A percentile compares a stretch with the other conserved stretches of the same genome.
These are phyloP conservation scores for Carassius carassius DNA, from an alignment of 2,113 vertebrate genomes.

Conservation along the genomic window DNA sequence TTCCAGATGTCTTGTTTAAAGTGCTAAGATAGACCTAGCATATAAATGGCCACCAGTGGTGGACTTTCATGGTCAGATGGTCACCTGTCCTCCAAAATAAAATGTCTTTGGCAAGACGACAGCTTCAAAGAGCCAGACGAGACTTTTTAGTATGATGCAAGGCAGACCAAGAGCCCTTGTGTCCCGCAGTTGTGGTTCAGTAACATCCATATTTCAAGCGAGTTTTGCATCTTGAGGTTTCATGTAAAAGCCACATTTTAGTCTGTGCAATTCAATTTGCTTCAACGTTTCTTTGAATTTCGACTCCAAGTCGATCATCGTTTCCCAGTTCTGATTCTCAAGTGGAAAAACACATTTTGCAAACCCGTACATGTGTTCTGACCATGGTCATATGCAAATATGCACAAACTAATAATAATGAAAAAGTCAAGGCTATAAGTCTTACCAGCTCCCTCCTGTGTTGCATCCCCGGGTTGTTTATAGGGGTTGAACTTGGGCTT, in stretches of 20 bases:
- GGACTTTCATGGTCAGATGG: slow-evolving; percentile 15
- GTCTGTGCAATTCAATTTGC: background rate
- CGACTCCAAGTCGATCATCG: background rate
- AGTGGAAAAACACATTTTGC: slow-evolving; percentile 8
- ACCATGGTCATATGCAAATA: background rate
- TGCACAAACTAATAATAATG: slow-evolving; percentile 1
- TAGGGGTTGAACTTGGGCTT: slow-evolving; percentile 97
- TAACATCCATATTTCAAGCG: slow-evolving; percentile 1
- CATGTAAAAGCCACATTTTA: background rate
- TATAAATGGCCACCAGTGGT: background rate
- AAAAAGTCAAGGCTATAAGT: slow-evolving; percentile 26
- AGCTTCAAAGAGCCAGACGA: slow-evolving; percentile 24
- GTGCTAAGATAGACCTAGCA: background rate
- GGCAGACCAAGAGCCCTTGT: background rate
- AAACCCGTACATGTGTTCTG: background rate
- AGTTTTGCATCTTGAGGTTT: slow-evolving; percentile 7
- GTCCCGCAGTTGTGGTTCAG: background rate
- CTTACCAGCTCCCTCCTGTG: slow-evolving; percentile 71
- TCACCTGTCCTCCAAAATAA: slow-evolving; percentile 19
- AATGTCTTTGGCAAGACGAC: slow-evolving; percentile 14
- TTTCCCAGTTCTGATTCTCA: slow-evolving; percentile 4
- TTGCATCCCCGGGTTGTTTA: slow-evolving; percentile 69
- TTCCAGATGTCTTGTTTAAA: background rate
- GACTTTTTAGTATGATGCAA: slow-evolving; percentile 30
- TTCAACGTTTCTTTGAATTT: background rate